Evolutionary conservation across 2,797 vertebrate species (phyloP), one percentile per base, ranked within the genome.

Genomic region (Pangasius larnaudii): DNA sequence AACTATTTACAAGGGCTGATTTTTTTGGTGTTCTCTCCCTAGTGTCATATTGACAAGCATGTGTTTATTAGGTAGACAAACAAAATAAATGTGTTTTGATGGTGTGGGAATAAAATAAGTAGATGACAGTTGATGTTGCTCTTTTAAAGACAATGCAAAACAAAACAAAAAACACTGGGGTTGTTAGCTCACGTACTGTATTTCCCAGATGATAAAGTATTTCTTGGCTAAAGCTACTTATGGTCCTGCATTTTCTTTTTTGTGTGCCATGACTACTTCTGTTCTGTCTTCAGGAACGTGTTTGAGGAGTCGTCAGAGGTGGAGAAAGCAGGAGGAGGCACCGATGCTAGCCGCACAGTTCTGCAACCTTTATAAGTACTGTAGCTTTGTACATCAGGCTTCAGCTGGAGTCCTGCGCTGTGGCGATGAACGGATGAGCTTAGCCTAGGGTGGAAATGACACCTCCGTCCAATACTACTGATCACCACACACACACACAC

Each of bases 261-360:
- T 71, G 0, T 85, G n/a, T 14, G 79, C 16, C 42, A 5, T 83
- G 39, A 72, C 19, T 19, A 16, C 72, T 4, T 82, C 4, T 83
- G 65, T 93, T 8, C 36, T 75, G 6, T 90, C 69, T 24, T 81
- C 92, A 99, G 99, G 93, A 98, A 99, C 65, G 96, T 99, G 93
- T 99, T 99, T 56, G 97, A 99, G 91, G 98, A 99, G 93, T 95
- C 99, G 91, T 95, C 97, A 30, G 99, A 99, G 94, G 95, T 97
- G 83, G 98, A 99, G 94, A 96, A 94, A 93, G 95, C 91, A 0
- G 94, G 95, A 87, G 90, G 89, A 39, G 89, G 82, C 88, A 24
- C 90, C 67, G 96, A 97, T n/a, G 92, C 93, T 16, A 94, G 92
- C 22, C 94, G 96, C 83, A 96, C 93, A 2, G 95, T 97, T 85